Evolutionary conservation across 2,888 invertebrate genomes (phyloP).

Genomic region (Lepas anatifera): DNA sequence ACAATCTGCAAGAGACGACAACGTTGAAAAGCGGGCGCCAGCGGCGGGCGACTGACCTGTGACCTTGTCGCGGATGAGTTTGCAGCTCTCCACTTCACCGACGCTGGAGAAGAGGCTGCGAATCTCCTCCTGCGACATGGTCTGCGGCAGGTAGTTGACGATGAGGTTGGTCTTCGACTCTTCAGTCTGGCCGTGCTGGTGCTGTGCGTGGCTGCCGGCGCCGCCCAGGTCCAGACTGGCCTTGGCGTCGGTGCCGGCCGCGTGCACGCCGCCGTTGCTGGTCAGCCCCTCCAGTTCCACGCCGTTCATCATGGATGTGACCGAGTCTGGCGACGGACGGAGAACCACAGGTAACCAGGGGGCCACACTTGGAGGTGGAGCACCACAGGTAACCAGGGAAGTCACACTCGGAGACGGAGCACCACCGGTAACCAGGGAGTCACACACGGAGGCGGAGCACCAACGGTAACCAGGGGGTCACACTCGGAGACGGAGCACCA

Average conservation of each 20-base stretch:
- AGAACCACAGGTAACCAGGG: slow-evolving; percentile 30
- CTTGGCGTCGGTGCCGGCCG: slow-evolving; percentile 21
- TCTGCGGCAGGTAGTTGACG: slow-evolving; percentile 98
- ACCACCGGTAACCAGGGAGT: no score
- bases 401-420: no score
- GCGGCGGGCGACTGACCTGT: slow-evolving; percentile 65
- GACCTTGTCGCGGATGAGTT: slow-evolving; percentile 95
- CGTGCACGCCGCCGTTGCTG: slow-evolving; percentile 3
- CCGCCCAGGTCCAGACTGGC: slow-evolving; percentile 26
- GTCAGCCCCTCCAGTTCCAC: background rate
- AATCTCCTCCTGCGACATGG: slow-evolving; percentile 99
- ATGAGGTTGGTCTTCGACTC: slow-evolving; percentile 98
- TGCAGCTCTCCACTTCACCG: slow-evolving; percentile 98
- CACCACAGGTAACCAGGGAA: no score
- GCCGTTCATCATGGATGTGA: slow-evolving; percentile 13
- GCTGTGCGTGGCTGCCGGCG: slow-evolving; percentile 32
- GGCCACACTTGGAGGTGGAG: no score
- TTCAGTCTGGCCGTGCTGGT: slow-evolving; percentile 52
- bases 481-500: no score
- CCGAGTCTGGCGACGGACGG: background rate
- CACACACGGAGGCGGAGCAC: no score
- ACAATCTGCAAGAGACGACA: no score
- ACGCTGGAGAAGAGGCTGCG: slow-evolving; percentile 94
- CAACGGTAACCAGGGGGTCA: no score
- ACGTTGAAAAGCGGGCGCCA: no score